These are phyloP conservation scores for Radopholus similis DNA, from an alignment of 1,140 invertebrate species.

Conservation along the genomic window DNA sequence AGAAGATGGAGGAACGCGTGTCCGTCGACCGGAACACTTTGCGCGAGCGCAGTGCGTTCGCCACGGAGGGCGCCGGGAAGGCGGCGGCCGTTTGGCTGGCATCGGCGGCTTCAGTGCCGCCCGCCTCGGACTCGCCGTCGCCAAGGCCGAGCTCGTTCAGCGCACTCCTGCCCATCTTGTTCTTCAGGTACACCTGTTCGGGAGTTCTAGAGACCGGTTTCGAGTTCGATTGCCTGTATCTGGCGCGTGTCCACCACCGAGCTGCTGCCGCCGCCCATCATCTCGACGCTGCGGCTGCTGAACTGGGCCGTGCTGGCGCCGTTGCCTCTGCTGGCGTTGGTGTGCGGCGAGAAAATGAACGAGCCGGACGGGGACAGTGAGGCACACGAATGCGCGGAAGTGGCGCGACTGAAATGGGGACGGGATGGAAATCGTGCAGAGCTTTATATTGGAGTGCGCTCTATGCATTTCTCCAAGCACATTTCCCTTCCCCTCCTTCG, in stretches of 20 bases:
- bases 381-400: constrained; percentile 6
- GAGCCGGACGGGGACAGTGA: constrained; percentile 4
- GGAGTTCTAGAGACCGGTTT: background rate
- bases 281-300: background rate
- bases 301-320: background rate
- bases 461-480: background rate
- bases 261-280: background rate
- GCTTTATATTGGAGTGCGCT: no score
- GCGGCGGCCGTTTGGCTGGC: background rate
- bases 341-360: background rate
- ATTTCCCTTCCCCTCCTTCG: background rate
- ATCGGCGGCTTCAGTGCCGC: background rate
- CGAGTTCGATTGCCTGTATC: constrained; percentile 9
- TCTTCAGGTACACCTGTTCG: constrained; percentile 19
- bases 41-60: background rate
- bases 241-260: constrained; percentile 22
- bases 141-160: background rate
- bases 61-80: background rate
- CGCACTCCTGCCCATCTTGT: background rate
- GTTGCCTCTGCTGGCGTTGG: no score
- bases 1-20: constrained; percentile 9
- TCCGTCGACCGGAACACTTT: constrained; percentile 1
- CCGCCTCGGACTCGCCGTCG: background rate
- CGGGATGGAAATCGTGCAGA: no score
- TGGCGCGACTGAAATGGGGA: constrained; percentile 2